phyloP scores from a whole-genome alignment of 2,797 vertebrate species.

The Argya squamiceps region DNA sequence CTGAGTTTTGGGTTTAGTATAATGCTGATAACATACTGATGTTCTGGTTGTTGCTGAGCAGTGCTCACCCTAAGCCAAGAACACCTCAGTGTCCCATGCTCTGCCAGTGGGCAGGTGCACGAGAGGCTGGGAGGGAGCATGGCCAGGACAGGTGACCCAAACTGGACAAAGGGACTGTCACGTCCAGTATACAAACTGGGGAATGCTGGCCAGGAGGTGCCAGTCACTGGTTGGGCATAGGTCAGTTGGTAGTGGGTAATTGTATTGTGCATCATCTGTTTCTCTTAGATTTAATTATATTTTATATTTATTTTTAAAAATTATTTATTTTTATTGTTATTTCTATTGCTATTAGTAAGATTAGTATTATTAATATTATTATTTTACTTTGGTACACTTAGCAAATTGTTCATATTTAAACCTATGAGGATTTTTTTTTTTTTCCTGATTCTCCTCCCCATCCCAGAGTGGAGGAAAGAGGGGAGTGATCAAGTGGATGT shows the following conservation, averaged over 20 bases:
- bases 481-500: neutral
- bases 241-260: neutral
- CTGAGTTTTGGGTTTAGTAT: neutral
- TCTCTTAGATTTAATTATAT: neutral
- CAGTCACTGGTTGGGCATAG: neutral
- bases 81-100: neutral
- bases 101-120: neutral
- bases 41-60: neutral
- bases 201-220: neutral
- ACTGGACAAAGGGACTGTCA: fast-evolving
- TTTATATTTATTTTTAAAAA: neutral
- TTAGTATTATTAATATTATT: neutral
- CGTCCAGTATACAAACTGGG: neutral
- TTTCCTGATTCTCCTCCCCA: neutral
- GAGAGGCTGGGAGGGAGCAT: fast-evolving
- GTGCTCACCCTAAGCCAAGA: neutral
- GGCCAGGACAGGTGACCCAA: neutral
- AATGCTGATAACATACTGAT: fast-evolving
- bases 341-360: too few species aligned
- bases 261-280: fast-evolving
- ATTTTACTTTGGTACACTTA: neutral
- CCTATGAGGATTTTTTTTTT: neutral
- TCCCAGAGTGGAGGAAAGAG: neutral
- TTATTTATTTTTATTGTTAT: too few species aligned
- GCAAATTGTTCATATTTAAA: neutral